Percentiles rank a stretch among this genome's conserved stretches.
These are phyloP conservation scores for Betta splendens DNA, from an alignment of 2,797 vertebrate genomes.

Conservation along the genomic window DNA sequence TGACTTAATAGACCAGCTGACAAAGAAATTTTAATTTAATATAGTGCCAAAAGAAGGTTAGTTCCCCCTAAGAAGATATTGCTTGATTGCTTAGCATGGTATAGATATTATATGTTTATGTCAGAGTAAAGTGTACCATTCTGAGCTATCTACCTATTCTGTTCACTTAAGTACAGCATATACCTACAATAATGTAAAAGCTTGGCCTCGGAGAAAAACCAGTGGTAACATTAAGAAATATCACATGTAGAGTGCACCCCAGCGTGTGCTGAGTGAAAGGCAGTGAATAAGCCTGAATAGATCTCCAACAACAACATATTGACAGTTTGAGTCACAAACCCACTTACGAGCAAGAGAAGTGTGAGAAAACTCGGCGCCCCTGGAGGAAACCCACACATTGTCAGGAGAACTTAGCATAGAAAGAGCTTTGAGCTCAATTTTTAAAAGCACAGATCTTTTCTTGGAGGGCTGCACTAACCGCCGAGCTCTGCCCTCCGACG, in stretches of 20 bases:
- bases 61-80: too few relatives aligned
- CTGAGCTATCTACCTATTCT: too few relatives aligned
- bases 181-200: background rate
- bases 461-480: constrained; percentile 1
- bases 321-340: constrained; percentile 24
- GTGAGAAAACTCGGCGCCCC: constrained; percentile 27
- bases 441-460: constrained; percentile 27
- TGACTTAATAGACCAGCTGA: background rate
- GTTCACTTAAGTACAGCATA: too few relatives aligned
- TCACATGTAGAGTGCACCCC: background rate
- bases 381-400: constrained; percentile 27
- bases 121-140: too few relatives aligned
- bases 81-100: too few relatives aligned
- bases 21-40: background rate
- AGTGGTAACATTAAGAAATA: background rate
- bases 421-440: constrained; percentile 34
- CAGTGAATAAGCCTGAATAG: constrained; percentile 18
- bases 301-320: constrained; percentile 45
- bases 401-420: constrained; percentile 27
- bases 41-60: background rate
- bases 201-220: background rate
- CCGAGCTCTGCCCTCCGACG: background rate
- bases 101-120: too few relatives aligned
- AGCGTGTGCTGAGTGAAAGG: constrained; percentile 7
- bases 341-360: constrained; percentile 40